Evolutionary conservation across 2,113 vertebrate species (phyloP), one percentile per base, ranked within the genome.

Genomic region (Solea senegalensis): DNA sequence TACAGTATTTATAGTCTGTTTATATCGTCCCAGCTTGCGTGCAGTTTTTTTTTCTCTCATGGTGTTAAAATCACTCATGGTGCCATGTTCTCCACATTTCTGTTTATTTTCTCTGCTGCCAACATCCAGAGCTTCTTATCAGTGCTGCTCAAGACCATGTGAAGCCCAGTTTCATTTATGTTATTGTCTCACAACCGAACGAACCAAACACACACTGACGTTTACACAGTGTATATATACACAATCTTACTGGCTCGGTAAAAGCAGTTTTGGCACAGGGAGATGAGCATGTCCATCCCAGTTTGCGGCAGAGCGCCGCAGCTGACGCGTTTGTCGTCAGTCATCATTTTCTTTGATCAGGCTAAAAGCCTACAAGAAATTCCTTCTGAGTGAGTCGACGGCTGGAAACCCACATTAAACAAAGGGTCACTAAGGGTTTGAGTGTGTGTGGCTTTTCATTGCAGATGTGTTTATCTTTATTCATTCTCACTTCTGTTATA

Each of bases 1-100:
- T 80, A 60, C 58, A 78, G 83, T 82, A 84, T 86, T 88, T 88
- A 87, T 83, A 75, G 79, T 65, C 40, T 84, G 74, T 80, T 84
- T 73, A 78, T 68, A 46, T 27, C 9, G 27, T 68, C 80, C 55
- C 65, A 77, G 63, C 48, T 67, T 15, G 6, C 41, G 64, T 74
- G 9, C 26, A 60, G 40, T 60, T 56, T 58, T 54, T 58, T 69
- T 45, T 2, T 40, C 62, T 10, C 65, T 14, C 16, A 21, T n/a
- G 14, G 65, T 63, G 71, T 77, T 77, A 54, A 76, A 81, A 80
- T 48, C 61, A 28, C 34, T 69, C 48, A 15, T 34, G 3, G 55
- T 56, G 66, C 60, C 50, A 55, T 63, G 7, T 78, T 76, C 57
- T 66, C 48, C 14, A 26, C 40, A 41, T 78, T 63, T 62, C 51